A percentile compares a stretch with the other conserved stretches of the same genome.
These are phyloP conservation scores for Rhyzopertha dominica DNA, from an alignment of 1,140 invertebrate genomes.

Conservation along the genomic window DNA sequence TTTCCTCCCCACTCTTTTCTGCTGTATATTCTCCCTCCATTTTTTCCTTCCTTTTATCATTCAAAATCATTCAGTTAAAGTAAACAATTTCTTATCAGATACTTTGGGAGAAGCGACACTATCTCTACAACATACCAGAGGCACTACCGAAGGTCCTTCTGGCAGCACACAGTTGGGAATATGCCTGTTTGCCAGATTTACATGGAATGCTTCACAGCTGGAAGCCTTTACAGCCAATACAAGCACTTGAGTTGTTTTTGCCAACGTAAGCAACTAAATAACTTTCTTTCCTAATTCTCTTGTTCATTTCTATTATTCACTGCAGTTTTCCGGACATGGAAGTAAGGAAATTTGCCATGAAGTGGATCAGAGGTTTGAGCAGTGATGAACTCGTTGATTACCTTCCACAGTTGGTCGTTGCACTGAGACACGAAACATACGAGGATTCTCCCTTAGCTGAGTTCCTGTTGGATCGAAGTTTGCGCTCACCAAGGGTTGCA, in stretches of 20 bases:
- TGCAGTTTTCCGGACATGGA: slow-evolving; percentile 85
- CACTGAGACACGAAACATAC: slow-evolving; percentile 89
- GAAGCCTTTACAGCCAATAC: slow-evolving; percentile 74
- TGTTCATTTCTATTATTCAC: slow-evolving; percentile 6
- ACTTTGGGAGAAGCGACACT: slow-evolving; percentile 92
- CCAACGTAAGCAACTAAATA: slow-evolving; percentile 64
- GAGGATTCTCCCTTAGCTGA: slow-evolving; percentile 79
- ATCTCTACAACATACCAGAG: slow-evolving; percentile 76
- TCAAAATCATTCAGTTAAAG: too few species aligned
- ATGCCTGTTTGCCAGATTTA: slow-evolving; percentile 77
- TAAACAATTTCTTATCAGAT: slow-evolving; percentile 53
- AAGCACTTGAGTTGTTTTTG: slow-evolving; percentile 85
- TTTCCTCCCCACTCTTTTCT: too few species aligned
- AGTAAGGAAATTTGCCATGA: slow-evolving; percentile 78
- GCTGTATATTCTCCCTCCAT: too few species aligned
- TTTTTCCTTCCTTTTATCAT: too few species aligned
- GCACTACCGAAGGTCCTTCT: slow-evolving; percentile 88
- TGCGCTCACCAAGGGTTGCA: slow-evolving; percentile 82
- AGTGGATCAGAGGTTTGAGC: slow-evolving; percentile 71
- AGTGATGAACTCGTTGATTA: slow-evolving; percentile 88
- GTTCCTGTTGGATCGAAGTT: slow-evolving; percentile 77
- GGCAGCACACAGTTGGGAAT: slow-evolving; percentile 86
- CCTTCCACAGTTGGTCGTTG: slow-evolving; percentile 90
- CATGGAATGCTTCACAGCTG: slow-evolving; percentile 79
- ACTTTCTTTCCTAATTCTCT: background rate